Conservation (phyloP, 2,797 vertebrate genomes). For the Myotis myotis region DNA sequence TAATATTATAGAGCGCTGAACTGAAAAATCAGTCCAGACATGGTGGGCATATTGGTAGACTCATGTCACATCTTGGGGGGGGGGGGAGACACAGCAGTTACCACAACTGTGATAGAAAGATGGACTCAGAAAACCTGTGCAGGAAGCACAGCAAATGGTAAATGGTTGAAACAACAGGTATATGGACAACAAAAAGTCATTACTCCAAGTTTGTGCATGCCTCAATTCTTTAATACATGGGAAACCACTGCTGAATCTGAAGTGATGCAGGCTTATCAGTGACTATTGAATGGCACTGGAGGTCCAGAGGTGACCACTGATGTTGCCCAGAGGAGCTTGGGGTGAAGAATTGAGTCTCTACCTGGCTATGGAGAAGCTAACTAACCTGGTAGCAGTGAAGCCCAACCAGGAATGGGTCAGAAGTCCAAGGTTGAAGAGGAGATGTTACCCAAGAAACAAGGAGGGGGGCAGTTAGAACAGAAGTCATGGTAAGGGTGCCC, state of each 20-base stretch:
- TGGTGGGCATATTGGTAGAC: background rate
- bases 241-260: background rate
- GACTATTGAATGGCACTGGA: background rate
- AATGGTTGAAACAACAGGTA: background rate
- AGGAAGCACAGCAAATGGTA: background rate
- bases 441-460: background rate
- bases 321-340: background rate
- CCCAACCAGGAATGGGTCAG: background rate
- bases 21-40: background rate
- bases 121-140: background rate
- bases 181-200: background rate
- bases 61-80: background rate
- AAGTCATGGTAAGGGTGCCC: background rate
- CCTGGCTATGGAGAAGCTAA: background rate
- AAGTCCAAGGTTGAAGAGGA: background rate
- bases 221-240: background rate
- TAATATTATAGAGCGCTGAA: background rate
- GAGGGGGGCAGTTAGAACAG: background rate
- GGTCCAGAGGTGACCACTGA: background rate
- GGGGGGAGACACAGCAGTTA: accelerated
- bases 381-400: background rate
- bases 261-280: background rate
- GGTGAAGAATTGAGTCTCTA: background rate
- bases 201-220: background rate
- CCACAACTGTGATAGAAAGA: background rate